Evolutionary conservation across 2,113 vertebrate genomes (phyloP).

Genomic region (Zapornia atra): DNA sequence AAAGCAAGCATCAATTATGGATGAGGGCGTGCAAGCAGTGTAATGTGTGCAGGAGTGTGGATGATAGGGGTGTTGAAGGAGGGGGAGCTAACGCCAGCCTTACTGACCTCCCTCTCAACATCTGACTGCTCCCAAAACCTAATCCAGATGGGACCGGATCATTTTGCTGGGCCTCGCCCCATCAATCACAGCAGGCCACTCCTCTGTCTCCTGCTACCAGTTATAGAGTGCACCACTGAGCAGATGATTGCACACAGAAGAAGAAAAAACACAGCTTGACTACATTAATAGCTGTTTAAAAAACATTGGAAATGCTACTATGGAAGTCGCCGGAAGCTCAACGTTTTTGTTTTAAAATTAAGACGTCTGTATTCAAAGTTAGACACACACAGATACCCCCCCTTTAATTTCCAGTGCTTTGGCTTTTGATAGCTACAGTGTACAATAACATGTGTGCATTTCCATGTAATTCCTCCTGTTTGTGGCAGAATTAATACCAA

Average conservation of each 20-base stretch:
- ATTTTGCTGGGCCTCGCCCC: slow-evolving; percentile 57
- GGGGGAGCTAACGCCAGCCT: slow-evolving; percentile 74
- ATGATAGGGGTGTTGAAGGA: slow-evolving; percentile 54
- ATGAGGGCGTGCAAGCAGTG: slow-evolving; percentile 66
- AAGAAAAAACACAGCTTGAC: slow-evolving; percentile 37
- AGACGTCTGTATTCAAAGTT: slow-evolving; percentile 28
- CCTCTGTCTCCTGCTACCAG: slow-evolving; percentile 68
- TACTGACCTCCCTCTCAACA: slow-evolving; percentile 79
- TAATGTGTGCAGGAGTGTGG: slow-evolving; percentile 41
- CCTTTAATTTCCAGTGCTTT: background rate
- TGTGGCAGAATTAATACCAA: background rate
- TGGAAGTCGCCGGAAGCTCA: slow-evolving; percentile 35
- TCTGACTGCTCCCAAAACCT: slow-evolving; percentile 76
- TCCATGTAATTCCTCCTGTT: background rate
- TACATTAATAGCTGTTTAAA: slow-evolving; percentile 73
- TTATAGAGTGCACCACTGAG: slow-evolving; percentile 59
- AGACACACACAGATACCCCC: background rate
- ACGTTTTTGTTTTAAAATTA: slow-evolving; percentile 66
- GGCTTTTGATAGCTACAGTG: background rate
- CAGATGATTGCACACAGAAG: slow-evolving; percentile 69
- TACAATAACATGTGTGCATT: background rate
- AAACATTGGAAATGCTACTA: slow-evolving; percentile 68
- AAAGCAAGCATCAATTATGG: slow-evolving; percentile 79
- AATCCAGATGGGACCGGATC: slow-evolving; percentile 74
- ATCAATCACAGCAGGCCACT: slow-evolving; percentile 78